A percentile compares a stretch with the other conserved stretches of the same genome.
These are phyloP conservation scores for Labia minor DNA, from an alignment of 2,888 invertebrate genomes.

Conservation along the genomic window DNA sequence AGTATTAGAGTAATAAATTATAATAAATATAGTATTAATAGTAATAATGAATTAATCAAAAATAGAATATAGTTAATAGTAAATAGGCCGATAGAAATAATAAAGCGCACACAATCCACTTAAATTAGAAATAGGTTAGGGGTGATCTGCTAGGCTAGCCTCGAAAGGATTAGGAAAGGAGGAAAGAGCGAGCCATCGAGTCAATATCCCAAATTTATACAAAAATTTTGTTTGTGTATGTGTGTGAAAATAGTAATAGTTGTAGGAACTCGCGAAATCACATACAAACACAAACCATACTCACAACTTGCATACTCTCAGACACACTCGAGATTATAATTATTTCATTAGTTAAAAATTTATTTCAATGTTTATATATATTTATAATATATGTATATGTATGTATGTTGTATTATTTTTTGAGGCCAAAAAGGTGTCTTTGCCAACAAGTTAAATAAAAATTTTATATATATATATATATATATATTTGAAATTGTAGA, in stretches of 20 bases:
- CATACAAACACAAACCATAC: not conserved
- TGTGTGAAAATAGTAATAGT: too few species aligned
- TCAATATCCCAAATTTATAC: too few species aligned
- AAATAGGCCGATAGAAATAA: constrained; percentile 8
- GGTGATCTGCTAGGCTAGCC: constrained; percentile 13
- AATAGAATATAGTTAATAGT: not conserved
- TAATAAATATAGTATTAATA: not conserved
- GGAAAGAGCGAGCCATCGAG: not conserved
- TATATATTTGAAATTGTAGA: too few species aligned
- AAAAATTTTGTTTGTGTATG: too few species aligned
- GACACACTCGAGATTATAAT: too few species aligned
- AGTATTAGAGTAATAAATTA: not conserved
- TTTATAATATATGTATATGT: too few species aligned
- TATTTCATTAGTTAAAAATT: too few species aligned
- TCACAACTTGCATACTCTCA: not conserved
- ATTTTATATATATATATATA: too few species aligned
- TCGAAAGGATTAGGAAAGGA: not conserved
- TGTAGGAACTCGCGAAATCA: not conserved
- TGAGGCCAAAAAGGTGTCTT: not conserved
- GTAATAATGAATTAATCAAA: not conserved
- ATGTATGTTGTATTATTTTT: not conserved
- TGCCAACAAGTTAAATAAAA: not conserved
- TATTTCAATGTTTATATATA: too few species aligned
- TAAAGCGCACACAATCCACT: constrained; percentile 13
- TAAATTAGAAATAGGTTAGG: constrained; percentile 1